Percentiles rank a stretch among this genome's conserved stretches.
Conservation (phyloP, 2,888 invertebrate species). For the Alsophila aescularia region DNA sequence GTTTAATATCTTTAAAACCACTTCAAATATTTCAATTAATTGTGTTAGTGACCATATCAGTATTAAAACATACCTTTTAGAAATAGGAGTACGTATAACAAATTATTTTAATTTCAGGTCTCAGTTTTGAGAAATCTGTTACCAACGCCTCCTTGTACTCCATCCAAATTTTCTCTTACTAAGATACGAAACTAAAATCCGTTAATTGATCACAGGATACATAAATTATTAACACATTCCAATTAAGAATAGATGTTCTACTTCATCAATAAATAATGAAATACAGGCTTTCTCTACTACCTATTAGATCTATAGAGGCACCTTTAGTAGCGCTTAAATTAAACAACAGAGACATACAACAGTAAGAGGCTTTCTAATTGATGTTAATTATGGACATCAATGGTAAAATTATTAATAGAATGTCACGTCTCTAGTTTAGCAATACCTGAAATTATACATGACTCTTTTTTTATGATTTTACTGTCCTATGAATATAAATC, state of each 20-base stretch:
- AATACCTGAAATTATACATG: no score
- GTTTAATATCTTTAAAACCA: no score
- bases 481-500: no score
- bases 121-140: background rate
- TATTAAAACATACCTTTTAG: no score
- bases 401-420: no score
- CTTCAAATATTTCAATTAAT: no score
- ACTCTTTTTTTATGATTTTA: no score
- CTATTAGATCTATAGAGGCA: background rate
- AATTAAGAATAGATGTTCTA: constrained; percentile 10
- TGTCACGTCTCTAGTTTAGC: no score
- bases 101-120: no score
- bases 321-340: constrained; percentile 16
- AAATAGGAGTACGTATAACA: no score
- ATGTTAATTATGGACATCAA: background rate
- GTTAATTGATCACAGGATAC: constrained; percentile 3
- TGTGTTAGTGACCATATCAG: no score
- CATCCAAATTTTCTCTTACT: background rate
- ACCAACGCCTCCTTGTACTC: background rate
- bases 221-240: constrained; percentile 10
- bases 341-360: constrained; percentile 5
- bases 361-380: constrained; percentile 16
- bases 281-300: no score
- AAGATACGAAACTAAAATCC: background rate
- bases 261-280: constrained; percentile 4